phyloP scores from a whole-genome alignment of 2,888 invertebrate genomes.

The Epirrhoe tristata region DNA sequence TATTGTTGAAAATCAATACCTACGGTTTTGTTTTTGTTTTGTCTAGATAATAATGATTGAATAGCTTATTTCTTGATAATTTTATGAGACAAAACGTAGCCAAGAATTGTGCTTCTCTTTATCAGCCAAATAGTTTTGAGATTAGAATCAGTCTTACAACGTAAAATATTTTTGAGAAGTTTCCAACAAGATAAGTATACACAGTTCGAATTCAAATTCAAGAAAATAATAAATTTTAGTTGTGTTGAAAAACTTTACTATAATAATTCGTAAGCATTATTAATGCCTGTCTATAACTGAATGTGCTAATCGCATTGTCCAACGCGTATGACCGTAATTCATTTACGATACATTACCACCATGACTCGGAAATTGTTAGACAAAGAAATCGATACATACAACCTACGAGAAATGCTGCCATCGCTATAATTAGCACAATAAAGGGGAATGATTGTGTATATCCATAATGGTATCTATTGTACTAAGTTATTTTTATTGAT shows the following conservation, averaged over 20 bases:
- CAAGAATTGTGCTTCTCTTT: too few species aligned
- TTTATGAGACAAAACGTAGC: not conserved
- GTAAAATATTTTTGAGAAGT: too few species aligned
- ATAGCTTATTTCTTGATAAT: not conserved
- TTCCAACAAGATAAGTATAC: too few species aligned
- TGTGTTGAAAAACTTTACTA: too few species aligned
- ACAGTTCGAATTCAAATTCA: too few species aligned
- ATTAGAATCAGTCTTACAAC: too few species aligned
- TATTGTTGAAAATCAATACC: too few species aligned
- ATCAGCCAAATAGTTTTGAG: too few species aligned
- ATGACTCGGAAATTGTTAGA: constrained; percentile 1
- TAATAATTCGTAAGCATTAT: too few species aligned
- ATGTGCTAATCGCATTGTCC: not conserved
- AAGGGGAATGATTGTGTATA: not conserved
- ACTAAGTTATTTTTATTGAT: not conserved
- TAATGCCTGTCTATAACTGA: not conserved
- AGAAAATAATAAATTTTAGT: too few species aligned
- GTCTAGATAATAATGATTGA: too few species aligned
- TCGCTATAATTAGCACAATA: not conserved
- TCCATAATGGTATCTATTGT: not conserved
- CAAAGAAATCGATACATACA: constrained; percentile 23
- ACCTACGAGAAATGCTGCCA: not conserved
- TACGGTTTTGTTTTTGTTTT: too few species aligned
- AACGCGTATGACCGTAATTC: constrained; percentile 3
- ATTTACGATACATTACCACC: constrained; percentile 2